phyloP scores from a whole-genome alignment of 2,113 vertebrate species.

The Hippocampus comes region DNA sequence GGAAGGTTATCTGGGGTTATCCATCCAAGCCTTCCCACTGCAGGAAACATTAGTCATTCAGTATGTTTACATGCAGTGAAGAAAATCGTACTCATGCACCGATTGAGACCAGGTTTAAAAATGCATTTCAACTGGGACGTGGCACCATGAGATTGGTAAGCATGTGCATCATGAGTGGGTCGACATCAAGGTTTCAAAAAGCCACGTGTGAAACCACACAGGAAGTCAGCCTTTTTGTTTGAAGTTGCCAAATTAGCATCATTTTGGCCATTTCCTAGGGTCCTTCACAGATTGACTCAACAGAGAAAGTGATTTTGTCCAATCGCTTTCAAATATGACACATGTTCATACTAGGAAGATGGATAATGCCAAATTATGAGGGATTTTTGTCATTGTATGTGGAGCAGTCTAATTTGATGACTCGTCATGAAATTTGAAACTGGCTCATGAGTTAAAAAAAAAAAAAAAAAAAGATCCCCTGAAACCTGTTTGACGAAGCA shows the following conservation, averaged over 20 bases:
- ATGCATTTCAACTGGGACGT: neutral
- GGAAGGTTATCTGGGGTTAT: slow-evolving; percentile 33
- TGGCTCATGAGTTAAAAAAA: neutral
- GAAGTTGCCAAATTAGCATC: neutral
- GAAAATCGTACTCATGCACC: neutral
- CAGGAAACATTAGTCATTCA: slow-evolving; percentile 51
- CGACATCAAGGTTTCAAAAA: neutral
- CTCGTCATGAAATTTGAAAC: neutral
- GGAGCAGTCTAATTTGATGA: neutral
- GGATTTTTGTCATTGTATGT: neutral
- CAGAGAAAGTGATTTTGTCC: neutral
- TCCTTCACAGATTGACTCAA: neutral
- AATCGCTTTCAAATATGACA: neutral
- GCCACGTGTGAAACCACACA: neutral
- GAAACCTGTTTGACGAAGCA: neutral
- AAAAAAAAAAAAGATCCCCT: neutral
- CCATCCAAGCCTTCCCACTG: slow-evolving; percentile 34
- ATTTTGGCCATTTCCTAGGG: neutral
- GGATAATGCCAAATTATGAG: neutral
- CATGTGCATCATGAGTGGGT: neutral
- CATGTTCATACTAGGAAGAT: neutral
- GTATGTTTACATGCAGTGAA: slow-evolving; percentile 35
- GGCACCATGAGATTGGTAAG: neutral
- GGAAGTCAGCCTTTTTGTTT: neutral
- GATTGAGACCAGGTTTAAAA: neutral